Percentiles rank a stretch among this genome's conserved stretches.
Conservation (phyloP, 2,113 vertebrate genomes). For the Bubo bubo region DNA sequence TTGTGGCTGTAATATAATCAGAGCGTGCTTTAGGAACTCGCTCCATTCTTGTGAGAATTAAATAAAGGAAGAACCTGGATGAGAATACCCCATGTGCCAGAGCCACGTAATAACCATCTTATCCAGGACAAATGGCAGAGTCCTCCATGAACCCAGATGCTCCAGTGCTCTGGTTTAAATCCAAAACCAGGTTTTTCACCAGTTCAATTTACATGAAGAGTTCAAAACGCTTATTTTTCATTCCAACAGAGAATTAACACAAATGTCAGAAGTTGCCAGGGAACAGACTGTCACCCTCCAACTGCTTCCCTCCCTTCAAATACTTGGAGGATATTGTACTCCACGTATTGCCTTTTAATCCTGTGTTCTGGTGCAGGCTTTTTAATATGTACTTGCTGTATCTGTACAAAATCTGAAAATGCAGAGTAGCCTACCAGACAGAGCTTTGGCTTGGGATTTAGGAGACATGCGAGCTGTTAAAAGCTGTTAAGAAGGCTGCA, state of each 20-base stretch:
- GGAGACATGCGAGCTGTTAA: constrained; percentile 11
- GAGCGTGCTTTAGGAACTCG: not conserved
- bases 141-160: constrained; percentile 26
- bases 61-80: not conserved
- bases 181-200: constrained; percentile 51
- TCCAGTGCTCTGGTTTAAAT: not conserved
- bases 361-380: constrained; percentile 47
- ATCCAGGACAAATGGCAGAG: constrained; percentile 24
- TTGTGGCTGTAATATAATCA: not conserved
- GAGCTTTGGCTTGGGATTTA: constrained; percentile 38
- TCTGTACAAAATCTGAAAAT: constrained; percentile 43
- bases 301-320: constrained; percentile 50
- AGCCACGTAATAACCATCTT: not conserved
- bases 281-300: constrained; percentile 70
- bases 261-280: constrained; percentile 67
- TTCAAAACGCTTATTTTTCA: constrained; percentile 65
- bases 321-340: constrained; percentile 51
- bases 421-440: constrained; percentile 46
- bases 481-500: constrained; percentile 31
- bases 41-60: not conserved
- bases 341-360: constrained; percentile 27
- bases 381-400: constrained; percentile 47
- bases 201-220: constrained; percentile 54
- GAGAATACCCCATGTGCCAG: not conserved
- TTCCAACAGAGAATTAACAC: constrained; percentile 67